A percentile compares a stretch with the other conserved stretches of the same genome.
Evolutionary conservation across 2,797 vertebrate species (phyloP).

Genomic region (Atherinosoma microstoma): DNA sequence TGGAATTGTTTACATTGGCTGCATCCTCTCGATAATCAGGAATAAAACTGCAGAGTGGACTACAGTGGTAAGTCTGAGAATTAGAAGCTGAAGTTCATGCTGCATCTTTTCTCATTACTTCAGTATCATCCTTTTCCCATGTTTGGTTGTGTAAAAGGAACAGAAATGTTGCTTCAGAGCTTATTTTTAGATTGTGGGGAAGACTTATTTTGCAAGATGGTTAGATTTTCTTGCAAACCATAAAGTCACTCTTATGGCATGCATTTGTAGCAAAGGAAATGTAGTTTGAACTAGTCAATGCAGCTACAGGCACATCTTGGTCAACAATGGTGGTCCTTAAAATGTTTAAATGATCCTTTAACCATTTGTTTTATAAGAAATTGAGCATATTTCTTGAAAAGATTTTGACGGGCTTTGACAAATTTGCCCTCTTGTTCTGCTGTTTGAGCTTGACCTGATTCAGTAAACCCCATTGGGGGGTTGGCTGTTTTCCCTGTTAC

Average conservation of each 20-base stretch:
- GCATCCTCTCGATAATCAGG: slow-evolving; percentile 57
- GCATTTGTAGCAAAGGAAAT: background rate
- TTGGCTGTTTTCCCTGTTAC: background rate
- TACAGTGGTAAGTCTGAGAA: slow-evolving; percentile 81
- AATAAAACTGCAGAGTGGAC: slow-evolving; percentile 72
- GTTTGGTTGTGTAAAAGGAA: background rate
- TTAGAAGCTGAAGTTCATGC: background rate
- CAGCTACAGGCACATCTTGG: background rate
- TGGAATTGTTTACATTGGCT: slow-evolving; percentile 57
- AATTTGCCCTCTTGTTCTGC: background rate
- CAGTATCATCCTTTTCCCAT: background rate
- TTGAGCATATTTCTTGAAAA: background rate
- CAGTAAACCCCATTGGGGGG: background rate
- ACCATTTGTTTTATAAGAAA: background rate
- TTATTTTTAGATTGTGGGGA: background rate
- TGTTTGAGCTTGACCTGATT: background rate
- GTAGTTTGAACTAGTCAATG: background rate
- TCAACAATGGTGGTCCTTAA: background rate
- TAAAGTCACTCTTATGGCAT: background rate
- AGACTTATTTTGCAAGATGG: background rate
- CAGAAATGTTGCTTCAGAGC: background rate
- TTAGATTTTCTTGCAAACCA: background rate
- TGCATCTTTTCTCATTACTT: background rate
- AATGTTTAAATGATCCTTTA: background rate
- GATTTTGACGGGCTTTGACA: background rate